Base-by-base conservation (phyloP, 1,140 invertebrate species). In the Prorops nasuta region DNA sequence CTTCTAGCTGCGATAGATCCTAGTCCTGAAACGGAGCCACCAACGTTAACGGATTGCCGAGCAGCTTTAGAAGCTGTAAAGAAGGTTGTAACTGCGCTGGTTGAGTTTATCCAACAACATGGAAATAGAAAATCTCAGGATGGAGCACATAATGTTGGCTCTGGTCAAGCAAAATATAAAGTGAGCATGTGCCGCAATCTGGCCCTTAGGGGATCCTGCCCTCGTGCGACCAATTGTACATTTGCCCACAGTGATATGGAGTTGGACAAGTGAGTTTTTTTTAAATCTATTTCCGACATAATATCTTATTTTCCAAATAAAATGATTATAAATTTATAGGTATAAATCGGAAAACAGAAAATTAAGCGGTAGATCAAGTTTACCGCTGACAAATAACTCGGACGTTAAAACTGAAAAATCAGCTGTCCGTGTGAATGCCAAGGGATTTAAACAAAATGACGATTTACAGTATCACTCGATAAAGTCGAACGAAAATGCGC, bases 211-310 rank as follows among this genome's bases (percentile, higher is more conserved):
- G 85, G 89, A 0, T 85, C 81, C 22, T 97, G 94, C 76, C 93
- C 94, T 0, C 79, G 93, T 19, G 90, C 92, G 3, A 85, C 83
- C 15, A 87, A 86, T 62, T 98, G 94, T 71, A 94, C 91, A 0
- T 96, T 94, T 80, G 92, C 92, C 20, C 94, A 97, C 72, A 92
- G 89, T 7, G 88, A 91, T 50, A 89, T 93, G 49, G 94, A 98
- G 74, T 76, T 96, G 14, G 92, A 95, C 65, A 90, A 88, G 81
- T 93, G 80, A 66, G 77, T 61, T 31, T 14, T 20, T 14, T 3
- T 20, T 37, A 24, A 7, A 42, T 31, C 41, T 4, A 34, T 36
- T 41, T 32, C 18, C 6, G n/a, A n/a, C n/a, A 10, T 34, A 36
- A 12, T 14, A 35, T 28, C 45, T 47, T 32, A n/a, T n/a, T 28